Evolutionary conservation across 37 sponge, comb jelly and placozoan species (phyloP).

Genomic region (Dysidea cf. avara): DNA sequence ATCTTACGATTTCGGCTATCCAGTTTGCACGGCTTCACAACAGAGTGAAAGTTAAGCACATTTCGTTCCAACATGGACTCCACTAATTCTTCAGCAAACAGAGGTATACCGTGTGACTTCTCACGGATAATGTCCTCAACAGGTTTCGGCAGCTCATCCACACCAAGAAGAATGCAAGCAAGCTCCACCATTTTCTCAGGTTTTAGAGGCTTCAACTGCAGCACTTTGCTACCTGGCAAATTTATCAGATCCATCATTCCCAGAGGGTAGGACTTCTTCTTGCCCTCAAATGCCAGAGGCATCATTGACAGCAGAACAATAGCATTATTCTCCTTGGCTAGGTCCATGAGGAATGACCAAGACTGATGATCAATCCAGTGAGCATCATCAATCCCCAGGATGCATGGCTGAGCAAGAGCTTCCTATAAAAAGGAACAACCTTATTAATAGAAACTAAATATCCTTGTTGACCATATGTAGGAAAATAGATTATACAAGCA

Average conservation of each 20-base stretch:
- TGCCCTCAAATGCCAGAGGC: conserved; percentile 3
- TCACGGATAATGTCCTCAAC: conserved; percentile 63
- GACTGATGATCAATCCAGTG: conserved; percentile 90
- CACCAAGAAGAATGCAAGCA: conserved; percentile 68
- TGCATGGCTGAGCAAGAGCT: conserved; percentile 52
- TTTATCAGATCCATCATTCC: conserved; percentile 46
- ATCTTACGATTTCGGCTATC: not conserved
- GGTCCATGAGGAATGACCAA: conserved; percentile 84
- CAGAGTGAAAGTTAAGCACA: conserved; percentile 47
- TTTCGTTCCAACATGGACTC: conserved; percentile 74
- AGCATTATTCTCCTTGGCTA: conserved; percentile 67
- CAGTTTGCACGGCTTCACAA: not conserved
- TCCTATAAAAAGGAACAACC: conserved; percentile 24
- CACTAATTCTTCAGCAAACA: conserved; percentile 86
- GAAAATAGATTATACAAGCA: not conserved
- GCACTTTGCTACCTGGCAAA: conserved; percentile 36
- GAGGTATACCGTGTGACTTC: conserved; percentile 80
- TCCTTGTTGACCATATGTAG: too few species aligned
- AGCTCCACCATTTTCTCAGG: conserved; percentile 62
- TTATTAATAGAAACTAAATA: too few species aligned
- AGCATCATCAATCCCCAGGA: conserved; percentile 90
- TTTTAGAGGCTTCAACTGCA: conserved; percentile 51
- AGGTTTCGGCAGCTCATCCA: conserved; percentile 52
- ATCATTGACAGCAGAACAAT: conserved; percentile 59
- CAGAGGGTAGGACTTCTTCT: conserved; percentile 8